phyloP scores from a whole-genome alignment of 2,797 vertebrate species.

The Sebastes variabilis region DNA sequence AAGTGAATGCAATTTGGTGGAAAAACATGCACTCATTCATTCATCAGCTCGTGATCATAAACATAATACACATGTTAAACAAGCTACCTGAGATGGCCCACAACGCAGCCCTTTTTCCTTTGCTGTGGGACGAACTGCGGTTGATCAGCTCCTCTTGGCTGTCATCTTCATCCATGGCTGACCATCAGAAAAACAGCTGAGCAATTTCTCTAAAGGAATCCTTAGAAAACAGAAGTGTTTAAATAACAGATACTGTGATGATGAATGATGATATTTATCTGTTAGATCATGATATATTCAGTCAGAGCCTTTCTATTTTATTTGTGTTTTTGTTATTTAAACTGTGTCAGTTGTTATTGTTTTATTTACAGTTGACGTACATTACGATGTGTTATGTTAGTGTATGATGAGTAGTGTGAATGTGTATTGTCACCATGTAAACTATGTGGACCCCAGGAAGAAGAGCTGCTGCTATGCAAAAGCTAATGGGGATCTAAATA shows the following conservation, averaged over 20 bases:
- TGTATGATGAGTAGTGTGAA: too few species aligned
- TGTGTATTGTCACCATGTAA: too few species aligned
- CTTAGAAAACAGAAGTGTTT: background rate
- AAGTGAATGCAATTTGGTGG: background rate
- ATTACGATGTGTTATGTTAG: too few species aligned
- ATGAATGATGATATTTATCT: too few species aligned
- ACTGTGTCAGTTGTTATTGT: too few species aligned
- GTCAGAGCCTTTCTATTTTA: too few species aligned
- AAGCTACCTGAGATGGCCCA: slow-evolving; percentile 69
- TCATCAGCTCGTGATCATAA: background rate
- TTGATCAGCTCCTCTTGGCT: slow-evolving; percentile 92
- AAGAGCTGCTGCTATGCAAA: too few species aligned
- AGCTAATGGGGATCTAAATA: too few species aligned
- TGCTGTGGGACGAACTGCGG: slow-evolving; percentile 78
- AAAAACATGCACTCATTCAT: background rate
- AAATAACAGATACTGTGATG: background rate
- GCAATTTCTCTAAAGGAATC: background rate
- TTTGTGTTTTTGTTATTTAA: too few species aligned
- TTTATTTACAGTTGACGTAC: too few species aligned
- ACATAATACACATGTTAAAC: background rate
- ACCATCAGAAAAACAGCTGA: slow-evolving; percentile 78
- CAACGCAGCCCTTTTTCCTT: slow-evolving; percentile 75
- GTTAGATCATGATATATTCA: too few species aligned
- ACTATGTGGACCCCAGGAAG: too few species aligned
- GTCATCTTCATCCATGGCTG: slow-evolving; percentile 93